A percentile compares a stretch with the other conserved stretches of the same genome.
Evolutionary conservation across 2,113 vertebrate species (phyloP).

Genomic region (Pedetes capensis): DNA sequence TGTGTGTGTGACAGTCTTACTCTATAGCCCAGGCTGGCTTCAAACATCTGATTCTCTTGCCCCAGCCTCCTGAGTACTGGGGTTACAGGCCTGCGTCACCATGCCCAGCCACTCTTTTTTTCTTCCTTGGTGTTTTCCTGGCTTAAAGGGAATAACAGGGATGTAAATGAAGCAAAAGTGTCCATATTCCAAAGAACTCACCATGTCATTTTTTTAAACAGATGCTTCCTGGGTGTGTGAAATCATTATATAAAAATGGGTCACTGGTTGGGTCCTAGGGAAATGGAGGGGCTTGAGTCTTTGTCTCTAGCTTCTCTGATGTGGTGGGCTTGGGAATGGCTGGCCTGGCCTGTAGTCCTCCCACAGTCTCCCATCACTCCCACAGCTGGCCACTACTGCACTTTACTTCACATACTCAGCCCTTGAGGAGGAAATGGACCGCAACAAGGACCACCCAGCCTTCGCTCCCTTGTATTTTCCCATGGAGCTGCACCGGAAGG

Average conservation of each 20-base stretch:
- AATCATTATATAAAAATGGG: background rate
- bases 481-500: slow-evolving; percentile 90
- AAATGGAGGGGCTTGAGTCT: background rate
- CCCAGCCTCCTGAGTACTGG: background rate
- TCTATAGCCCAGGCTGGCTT: background rate
- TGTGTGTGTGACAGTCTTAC: background rate
- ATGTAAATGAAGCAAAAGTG: background rate
- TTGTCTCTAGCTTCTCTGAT: background rate
- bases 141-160: background rate
- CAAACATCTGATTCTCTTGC: background rate
- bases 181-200: background rate
- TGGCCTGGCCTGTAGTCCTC: background rate
- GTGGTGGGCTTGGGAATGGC: background rate
- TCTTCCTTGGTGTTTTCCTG: background rate
- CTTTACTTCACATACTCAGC: slow-evolving; percentile 96
- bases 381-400: slow-evolving; percentile 91
- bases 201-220: background rate
- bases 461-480: slow-evolving; percentile 97
- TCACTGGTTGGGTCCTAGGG: background rate
- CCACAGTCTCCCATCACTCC: background rate
- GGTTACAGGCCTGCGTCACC: background rate
- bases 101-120: background rate
- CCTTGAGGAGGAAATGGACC: slow-evolving; percentile 96
- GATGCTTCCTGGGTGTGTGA: background rate
- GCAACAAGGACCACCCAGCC: slow-evolving; percentile 90